These are phyloP conservation scores for Polyodon spathula DNA, from an alignment of 2,113 vertebrate species.

Conservation along the genomic window DNA sequence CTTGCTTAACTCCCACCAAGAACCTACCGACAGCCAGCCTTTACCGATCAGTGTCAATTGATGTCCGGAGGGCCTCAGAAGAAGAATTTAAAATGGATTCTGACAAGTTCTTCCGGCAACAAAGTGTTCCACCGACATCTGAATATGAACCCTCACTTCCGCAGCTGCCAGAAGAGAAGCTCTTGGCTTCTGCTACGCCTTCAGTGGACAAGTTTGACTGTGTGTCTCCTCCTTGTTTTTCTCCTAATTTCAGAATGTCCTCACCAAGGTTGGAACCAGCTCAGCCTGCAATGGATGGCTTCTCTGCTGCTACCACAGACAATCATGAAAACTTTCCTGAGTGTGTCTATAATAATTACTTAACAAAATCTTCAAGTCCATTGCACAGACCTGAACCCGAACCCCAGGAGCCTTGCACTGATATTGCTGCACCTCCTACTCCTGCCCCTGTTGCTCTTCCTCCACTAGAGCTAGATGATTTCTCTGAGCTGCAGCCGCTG, in stretches of 20 bases:
- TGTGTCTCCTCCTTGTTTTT: slow-evolving; percentile 74
- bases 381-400: slow-evolving; percentile 74
- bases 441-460: slow-evolving; percentile 65
- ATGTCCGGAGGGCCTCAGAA: slow-evolving; percentile 75
- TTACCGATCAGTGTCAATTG: slow-evolving; percentile 75
- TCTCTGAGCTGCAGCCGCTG: slow-evolving; percentile 42
- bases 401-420: slow-evolving; percentile 76
- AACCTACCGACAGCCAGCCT: slow-evolving; percentile 71
- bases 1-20: slow-evolving; percentile 77
- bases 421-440: slow-evolving; percentile 81
- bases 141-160: slow-evolving; percentile 66
- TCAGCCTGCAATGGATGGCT: slow-evolving; percentile 48
- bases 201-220: slow-evolving; percentile 67
- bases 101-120: slow-evolving; percentile 81
- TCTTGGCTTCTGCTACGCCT: no score
- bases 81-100: slow-evolving; percentile 74
- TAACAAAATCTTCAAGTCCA: slow-evolving; percentile 75
- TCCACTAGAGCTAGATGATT: slow-evolving; percentile 62
- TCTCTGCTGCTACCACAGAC: slow-evolving; percentile 40
- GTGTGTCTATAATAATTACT: slow-evolving; percentile 67
- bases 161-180: slow-evolving; percentile 75
- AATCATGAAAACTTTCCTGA: slow-evolving; percentile 62
- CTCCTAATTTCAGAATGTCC: slow-evolving; percentile 68
- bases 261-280: slow-evolving; percentile 71
- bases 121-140: slow-evolving; percentile 56